Percentiles rank a stretch among this genome's conserved stretches.
These are phyloP conservation scores for Leptinotarsa rubiginosa DNA, from an alignment of 2,888 invertebrate species.

Conservation along the genomic window DNA sequence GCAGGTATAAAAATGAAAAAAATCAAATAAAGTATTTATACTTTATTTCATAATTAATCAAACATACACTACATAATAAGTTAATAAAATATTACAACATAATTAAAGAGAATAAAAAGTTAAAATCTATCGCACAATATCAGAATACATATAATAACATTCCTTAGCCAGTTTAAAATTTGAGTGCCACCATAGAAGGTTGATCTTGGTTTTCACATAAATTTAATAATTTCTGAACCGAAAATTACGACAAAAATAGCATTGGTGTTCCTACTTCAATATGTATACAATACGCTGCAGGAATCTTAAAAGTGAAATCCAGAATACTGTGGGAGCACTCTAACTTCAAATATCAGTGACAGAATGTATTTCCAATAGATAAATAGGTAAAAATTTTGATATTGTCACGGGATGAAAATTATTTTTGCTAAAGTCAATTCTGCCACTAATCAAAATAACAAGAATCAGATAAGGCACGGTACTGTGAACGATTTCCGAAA, in stretches of 20 bases:
- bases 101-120: slow-evolving; percentile 58
- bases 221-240: no score
- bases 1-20: not conserved
- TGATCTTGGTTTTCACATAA: no score
- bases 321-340: not conserved
- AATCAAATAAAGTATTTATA: slow-evolving; percentile 27
- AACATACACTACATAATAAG: slow-evolving; percentile 59
- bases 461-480: slow-evolving; percentile 47
- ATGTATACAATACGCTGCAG: no score
- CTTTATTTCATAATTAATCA: slow-evolving; percentile 57
- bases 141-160: slow-evolving; percentile 53
- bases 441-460: slow-evolving; percentile 19
- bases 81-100: slow-evolving; percentile 60
- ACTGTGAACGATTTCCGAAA: slow-evolving; percentile 52
- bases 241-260: no score
- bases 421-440: not conserved
- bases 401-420: slow-evolving; percentile 3
- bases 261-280: no score
- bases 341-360: slow-evolving; percentile 18
- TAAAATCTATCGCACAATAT: slow-evolving; percentile 55
- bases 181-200: not conserved
- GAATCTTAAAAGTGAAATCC: not conserved
- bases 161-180: slow-evolving; percentile 52
- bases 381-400: not conserved
- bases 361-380: slow-evolving; percentile 1